Percentiles rank a stretch among this genome's conserved stretches.
These are phyloP conservation scores for Amniataba percoides DNA, from an alignment of 2,797 vertebrate genomes.

Conservation along the genomic window DNA sequence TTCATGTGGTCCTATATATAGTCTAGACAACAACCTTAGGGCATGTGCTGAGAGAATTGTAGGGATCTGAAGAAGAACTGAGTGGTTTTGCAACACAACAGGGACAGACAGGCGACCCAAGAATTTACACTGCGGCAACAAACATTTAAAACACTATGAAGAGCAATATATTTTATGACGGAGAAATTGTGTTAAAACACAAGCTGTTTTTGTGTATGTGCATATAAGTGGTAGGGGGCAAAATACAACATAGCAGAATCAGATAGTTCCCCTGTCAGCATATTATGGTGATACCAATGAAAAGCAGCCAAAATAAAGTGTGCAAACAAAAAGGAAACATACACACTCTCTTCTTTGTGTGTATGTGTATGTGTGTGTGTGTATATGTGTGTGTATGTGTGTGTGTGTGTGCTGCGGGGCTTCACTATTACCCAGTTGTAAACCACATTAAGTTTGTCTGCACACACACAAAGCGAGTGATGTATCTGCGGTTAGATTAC, in stretches of 20 bases:
- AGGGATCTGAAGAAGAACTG: conserved; percentile 21
- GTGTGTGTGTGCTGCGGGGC: not conserved
- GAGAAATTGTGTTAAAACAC: not conserved
- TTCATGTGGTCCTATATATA: conserved; percentile 53
- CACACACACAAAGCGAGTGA: conserved; percentile 25
- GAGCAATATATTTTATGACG: not conserved
- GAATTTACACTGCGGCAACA: not conserved
- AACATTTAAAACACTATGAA: not conserved
- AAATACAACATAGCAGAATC: conserved; percentile 3
- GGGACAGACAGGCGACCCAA: conserved; percentile 8
- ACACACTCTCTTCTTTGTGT: not conserved
- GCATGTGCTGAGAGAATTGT: conserved; percentile 25
- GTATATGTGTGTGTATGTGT: conserved; percentile 6
- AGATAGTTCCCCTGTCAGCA: conserved; percentile 8
- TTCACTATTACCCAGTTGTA: conserved; percentile 19
- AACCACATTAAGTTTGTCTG: conserved; percentile 34
- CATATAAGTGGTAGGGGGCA: not conserved
- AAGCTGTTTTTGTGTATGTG: not conserved
- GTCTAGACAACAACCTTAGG: conserved; percentile 40
- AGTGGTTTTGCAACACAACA: conserved; percentile 17
- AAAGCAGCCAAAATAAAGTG: conserved; percentile 5
- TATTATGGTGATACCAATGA: conserved; percentile 15
- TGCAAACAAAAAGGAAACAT: not conserved
- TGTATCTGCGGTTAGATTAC: conserved; percentile 46
- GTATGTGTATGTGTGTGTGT: not conserved